Evolutionary conservation across 2,797 vertebrate genomes (phyloP).

Genomic region (Sarcophilus harrisii): DNA sequence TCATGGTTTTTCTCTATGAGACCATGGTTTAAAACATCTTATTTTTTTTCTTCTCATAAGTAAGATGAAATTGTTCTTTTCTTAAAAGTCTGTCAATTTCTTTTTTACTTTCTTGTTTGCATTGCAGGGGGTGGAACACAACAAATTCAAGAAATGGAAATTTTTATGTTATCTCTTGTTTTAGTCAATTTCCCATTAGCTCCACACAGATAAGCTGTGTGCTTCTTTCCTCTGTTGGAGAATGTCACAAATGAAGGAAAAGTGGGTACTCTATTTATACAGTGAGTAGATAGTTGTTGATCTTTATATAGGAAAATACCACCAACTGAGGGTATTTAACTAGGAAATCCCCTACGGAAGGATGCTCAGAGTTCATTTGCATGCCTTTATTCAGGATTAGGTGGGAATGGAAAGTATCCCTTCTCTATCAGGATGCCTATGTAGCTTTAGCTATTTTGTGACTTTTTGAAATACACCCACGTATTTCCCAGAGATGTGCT

Average conservation of each 20-base stretch:
- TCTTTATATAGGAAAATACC: not conserved
- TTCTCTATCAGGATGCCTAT: not conserved
- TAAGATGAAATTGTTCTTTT: not conserved
- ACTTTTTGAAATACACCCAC: not conserved
- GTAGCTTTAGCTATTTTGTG: not conserved
- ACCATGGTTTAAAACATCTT: not conserved
- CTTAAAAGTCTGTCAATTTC: not conserved
- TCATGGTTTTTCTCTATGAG: not conserved
- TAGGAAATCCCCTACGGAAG: not conserved
- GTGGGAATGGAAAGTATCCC: not conserved
- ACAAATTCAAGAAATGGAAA: not conserved
- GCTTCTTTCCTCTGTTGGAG: not conserved
- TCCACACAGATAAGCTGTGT: not conserved
- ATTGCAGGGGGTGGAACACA: not conserved
- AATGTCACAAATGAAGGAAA: not conserved
- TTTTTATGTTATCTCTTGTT: not conserved
- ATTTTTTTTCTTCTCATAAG: conserved; percentile 12
- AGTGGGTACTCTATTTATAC: not conserved
- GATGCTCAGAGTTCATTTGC: not conserved
- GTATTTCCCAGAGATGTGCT: not conserved
- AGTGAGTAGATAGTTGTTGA: not conserved
- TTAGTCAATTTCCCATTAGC: not conserved
- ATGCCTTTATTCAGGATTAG: not conserved
- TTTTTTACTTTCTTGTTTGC: not conserved
- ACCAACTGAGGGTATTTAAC: not conserved